Evolutionary conservation across 2,113 vertebrate species (phyloP).

Genomic region (Tachuris rubrigastra): DNA sequence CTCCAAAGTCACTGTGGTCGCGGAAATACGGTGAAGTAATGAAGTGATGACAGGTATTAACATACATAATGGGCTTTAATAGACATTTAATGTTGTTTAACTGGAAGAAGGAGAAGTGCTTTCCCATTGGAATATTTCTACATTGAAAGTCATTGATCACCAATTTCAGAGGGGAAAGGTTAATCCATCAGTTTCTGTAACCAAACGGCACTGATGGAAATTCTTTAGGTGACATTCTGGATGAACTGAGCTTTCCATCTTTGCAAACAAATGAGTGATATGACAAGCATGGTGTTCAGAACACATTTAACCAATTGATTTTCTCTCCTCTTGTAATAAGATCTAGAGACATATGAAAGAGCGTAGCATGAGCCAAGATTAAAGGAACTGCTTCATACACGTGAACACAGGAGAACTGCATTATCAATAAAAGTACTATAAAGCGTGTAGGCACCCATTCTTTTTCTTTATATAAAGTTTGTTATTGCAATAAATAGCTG

Average conservation of each 20-base stretch:
- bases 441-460: conserved; percentile 64
- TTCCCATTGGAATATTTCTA: conserved; percentile 79
- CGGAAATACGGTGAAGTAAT: conserved; percentile 66
- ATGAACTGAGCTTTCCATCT: conserved; percentile 85
- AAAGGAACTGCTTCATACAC: conserved; percentile 72
- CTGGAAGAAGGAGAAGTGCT: conserved; percentile 64
- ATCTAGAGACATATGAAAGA: conserved; percentile 91
- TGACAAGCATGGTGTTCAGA: conserved; percentile 90
- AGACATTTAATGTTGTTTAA: conserved; percentile 77
- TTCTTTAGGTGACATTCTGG: conserved; percentile 88
- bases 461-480: conserved; percentile 77
- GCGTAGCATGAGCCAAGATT: conserved; percentile 66
- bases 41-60: conserved; percentile 81
- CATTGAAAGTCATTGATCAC: conserved; percentile 88
- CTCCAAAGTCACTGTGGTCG: conserved; percentile 51
- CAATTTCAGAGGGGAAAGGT: conserved; percentile 82
- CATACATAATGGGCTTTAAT: conserved; percentile 79
- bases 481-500: conserved; percentile 81
- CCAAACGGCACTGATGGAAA: conserved; percentile 81
- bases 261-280: conserved; percentile 97
- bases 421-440: conserved; percentile 71
- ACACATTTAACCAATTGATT: conserved; percentile 98
- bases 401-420: conserved; percentile 26
- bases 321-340: conserved; percentile 94
- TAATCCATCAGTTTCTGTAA: conserved; percentile 91